Base-by-base conservation (phyloP, 1,140 invertebrate species). In the Arctopsyche grandis region DNA sequence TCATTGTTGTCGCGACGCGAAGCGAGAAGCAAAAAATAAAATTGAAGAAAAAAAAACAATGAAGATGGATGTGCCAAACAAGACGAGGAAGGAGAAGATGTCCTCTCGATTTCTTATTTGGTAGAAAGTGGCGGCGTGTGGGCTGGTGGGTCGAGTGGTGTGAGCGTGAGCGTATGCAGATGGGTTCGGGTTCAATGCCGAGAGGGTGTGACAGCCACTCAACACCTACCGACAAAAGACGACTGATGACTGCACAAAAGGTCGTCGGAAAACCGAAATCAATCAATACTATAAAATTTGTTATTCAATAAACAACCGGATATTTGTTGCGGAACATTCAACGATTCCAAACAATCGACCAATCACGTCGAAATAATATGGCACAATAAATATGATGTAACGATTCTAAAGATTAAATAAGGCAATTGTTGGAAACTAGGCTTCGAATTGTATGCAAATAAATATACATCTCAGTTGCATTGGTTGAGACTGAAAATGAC, bases 121-220 rank as follows among this genome's bases (percentile, higher is more conserved):
- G 63, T 66, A 66, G 63, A 66, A 66, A 66, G 63, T 66, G 21
- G 21, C 24, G 21, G 19, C 19, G 24, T 22, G 24, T 66, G 63
- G 63, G 63, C 14, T 5, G 63, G 14, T 26, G 21, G 12, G 21
- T 52, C 48, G 48, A 52, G 48, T 52, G 48, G 48, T 52, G 10
- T 52, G 48, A 52, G 60, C 74, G 74, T 76, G 74, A 76, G 74
- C 58, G 74, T 76, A 63, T 76, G 74, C 74, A 76, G 56, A 76
- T 76, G 70, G 48, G 10, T 16, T 74, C 70, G 74, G 43, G 26
- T 76, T 63, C 74, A 76, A 76, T 76, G 52, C 16, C 74, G 56
- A 76, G 22, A 66, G 63, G 74, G 74, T 76, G 74, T 76, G 74
- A 76, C 74, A 76, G 46, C 24, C 9, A 46, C 16, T 63, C 74